These are phyloP conservation scores for Himalopsyche japonica DNA, from an alignment of 2,888 invertebrate genomes.

Conservation along the genomic window DNA sequence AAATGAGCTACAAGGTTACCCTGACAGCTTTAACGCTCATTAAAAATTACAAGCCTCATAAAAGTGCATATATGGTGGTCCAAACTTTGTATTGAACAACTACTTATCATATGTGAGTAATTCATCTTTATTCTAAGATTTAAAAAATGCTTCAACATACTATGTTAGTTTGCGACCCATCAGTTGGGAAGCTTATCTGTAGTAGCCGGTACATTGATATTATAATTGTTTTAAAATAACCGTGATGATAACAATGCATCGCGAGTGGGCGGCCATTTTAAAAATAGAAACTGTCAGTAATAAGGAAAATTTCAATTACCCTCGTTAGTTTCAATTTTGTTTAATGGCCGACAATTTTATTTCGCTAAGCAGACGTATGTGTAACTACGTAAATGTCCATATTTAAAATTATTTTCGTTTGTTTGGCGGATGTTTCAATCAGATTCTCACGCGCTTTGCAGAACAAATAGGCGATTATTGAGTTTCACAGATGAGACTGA, in stretches of 20 bases:
- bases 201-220: no score
- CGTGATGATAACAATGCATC: background rate
- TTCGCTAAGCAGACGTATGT: background rate
- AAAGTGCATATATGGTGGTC: no score
- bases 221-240: no score
- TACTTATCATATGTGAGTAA: no score
- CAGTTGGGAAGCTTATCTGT: no score
- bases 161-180: no score
- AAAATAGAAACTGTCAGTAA: constrained; percentile 14
- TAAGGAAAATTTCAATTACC: constrained; percentile 32
- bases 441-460: background rate
- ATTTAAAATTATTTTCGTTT: background rate
- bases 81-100: no score
- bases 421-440: background rate
- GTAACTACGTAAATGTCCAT: background rate
- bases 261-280: background rate
- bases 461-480: background rate
- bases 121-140: no score
- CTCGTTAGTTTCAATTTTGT: constrained; percentile 4
- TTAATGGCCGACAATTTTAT: background rate
- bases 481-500: background rate
- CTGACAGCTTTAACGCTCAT: no score
- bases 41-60: no score
- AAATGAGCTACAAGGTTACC: no score
- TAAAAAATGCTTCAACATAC: no score